These are phyloP conservation scores for Ophion ellenae DNA, from an alignment of 2,888 invertebrate genomes.

Conservation along the genomic window DNA sequence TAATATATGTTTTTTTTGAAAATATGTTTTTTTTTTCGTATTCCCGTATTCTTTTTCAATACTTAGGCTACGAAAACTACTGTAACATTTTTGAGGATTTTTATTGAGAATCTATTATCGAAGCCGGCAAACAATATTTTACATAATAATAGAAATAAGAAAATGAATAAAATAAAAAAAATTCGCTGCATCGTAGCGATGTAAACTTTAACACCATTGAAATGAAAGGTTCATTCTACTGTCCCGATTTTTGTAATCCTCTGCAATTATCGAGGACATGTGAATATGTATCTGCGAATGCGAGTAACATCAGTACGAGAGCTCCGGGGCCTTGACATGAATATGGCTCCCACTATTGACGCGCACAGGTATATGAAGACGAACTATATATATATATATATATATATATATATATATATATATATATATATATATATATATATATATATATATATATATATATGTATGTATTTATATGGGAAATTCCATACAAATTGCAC, in stretches of 20 bases:
- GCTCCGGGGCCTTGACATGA: constrained; percentile 65
- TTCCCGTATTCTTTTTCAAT: too few species aligned
- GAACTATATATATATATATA: background rate
- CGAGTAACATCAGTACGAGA: constrained; percentile 35
- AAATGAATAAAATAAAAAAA: background rate
- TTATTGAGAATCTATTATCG: too few species aligned
- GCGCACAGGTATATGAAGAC: background rate
- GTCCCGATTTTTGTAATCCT: constrained; percentile 53
- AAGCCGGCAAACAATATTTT: too few species aligned
- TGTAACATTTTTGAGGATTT: too few species aligned
- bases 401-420: background rate
- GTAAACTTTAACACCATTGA: background rate
- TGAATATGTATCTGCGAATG: constrained; percentile 5
- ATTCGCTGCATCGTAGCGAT: background rate
- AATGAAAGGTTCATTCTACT: constrained; percentile 11
- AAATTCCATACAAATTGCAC: background rate
- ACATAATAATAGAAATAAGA: too few species aligned
- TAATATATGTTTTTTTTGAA: too few species aligned
- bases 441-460: too few species aligned
- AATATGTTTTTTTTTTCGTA: background rate
- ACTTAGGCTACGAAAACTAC: too few species aligned
- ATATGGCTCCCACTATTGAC: constrained; percentile 37
- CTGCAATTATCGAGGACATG: constrained; percentile 58
- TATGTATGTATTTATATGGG: constrained; percentile 14
- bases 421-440: background rate